A percentile compares a stretch with the other conserved stretches of the same genome.
These are phyloP conservation scores for Drosophila helvetica DNA, from an alignment of 2,888 invertebrate species.

Conservation along the genomic window DNA sequence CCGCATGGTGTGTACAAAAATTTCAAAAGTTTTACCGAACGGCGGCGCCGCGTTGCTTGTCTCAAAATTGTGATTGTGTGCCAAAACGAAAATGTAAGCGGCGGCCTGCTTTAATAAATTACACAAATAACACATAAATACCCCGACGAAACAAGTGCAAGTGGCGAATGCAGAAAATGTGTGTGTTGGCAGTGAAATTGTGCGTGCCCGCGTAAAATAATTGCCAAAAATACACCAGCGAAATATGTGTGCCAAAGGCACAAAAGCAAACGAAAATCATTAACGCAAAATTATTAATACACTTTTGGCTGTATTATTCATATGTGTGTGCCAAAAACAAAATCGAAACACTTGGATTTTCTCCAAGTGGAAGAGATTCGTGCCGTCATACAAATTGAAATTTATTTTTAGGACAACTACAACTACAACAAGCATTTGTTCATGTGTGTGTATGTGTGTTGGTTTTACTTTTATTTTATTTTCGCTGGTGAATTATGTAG, in stretches of 20 bases:
- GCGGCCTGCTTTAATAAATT: slow-evolving; percentile 25
- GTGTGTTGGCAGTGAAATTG: slow-evolving; percentile 45
- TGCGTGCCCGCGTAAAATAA: slow-evolving; percentile 39
- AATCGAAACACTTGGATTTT: slow-evolving; percentile 65
- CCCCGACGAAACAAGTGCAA: neutral
- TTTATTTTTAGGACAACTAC: slow-evolving; percentile 75
- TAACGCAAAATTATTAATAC: slow-evolving; percentile 48
- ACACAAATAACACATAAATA: slow-evolving; percentile 10
- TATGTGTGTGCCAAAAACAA: slow-evolving; percentile 49
- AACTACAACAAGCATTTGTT: slow-evolving; percentile 40
- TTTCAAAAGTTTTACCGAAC: slow-evolving; percentile 30
- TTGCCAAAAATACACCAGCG: slow-evolving; percentile 29
- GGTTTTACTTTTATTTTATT: slow-evolving; percentile 25
- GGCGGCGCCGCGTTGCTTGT: slow-evolving; percentile 17
- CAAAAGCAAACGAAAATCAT: slow-evolving; percentile 34
- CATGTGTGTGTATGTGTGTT: slow-evolving; percentile 27
- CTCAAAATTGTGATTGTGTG: slow-evolving; percentile 33
- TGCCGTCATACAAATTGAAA: slow-evolving; percentile 71
- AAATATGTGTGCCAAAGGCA: slow-evolving; percentile 36
- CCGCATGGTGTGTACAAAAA: slow-evolving; percentile 30
- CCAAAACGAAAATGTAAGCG: slow-evolving; percentile 48
- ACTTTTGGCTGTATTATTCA: slow-evolving; percentile 28
- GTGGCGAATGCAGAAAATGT: slow-evolving; percentile 11
- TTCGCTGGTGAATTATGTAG: slow-evolving; percentile 61
- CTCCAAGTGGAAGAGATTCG: slow-evolving; percentile 65